Evolutionary conservation across 2,797 vertebrate genomes (phyloP), one percentile per base, ranked within the genome.

Genomic region (Zalophus californianus): DNA sequence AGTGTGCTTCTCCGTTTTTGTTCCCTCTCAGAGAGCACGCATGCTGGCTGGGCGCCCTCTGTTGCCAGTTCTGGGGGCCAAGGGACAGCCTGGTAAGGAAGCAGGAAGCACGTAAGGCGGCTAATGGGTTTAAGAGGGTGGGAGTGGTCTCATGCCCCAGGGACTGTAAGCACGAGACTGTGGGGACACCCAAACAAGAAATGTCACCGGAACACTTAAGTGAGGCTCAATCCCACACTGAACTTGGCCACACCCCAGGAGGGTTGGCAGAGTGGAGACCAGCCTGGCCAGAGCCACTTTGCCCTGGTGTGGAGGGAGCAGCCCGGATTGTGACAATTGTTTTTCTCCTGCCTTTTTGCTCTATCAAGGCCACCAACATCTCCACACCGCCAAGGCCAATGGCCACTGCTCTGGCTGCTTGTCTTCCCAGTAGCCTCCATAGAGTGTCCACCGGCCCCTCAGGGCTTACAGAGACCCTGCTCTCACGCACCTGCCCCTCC

Each of bases 51-150:
- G 97, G 96, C 15, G 80, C 72, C 0, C 73, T 98, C 58, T 98
- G 98, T 91, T 97, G 98, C 83, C 50, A 8, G 88, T 98, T 86
- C 77, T 98, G 13, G 98, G 98, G 32, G 98, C 99, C 78, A 98
- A 98, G 92, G 98, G 99, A 84, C 97, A 98, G 79, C 68, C 98
- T 27, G 97, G 98, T 98, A 97, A 98, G 96, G 73, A 58, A 38
- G 27, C 16, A 98, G 96, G 73, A 58, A 27, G 10, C 11, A 18
- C 20, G 27, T 41, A 18, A 62, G 29, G 44, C 20, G 15, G 6
- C 21, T 44, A 11, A 50, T 13, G 41, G 72, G 13, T 35, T 44
- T 23, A 64, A 77, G 32, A 62, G 44, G 32, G 21, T 25, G 10
- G 41, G 44, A 44, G 32, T 20, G 72, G 44, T n/a, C 70, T 88